Evolutionary conservation across 2,888 invertebrate genomes (phyloP).

Genomic region (Standfussiana lucernea): DNA sequence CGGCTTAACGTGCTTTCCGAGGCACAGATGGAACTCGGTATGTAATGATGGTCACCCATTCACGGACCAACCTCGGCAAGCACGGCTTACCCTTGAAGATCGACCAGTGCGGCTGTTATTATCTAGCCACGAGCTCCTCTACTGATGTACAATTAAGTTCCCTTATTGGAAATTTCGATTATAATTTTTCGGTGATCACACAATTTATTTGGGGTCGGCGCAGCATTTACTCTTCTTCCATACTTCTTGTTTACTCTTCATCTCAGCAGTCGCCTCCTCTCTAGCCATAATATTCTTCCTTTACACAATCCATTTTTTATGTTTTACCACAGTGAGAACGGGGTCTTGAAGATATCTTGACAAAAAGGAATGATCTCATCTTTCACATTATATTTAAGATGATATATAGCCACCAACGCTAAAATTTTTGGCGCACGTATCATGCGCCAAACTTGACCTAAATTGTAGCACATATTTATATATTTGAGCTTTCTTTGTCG

Average conservation of each 20-base stretch:
- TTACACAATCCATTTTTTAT: neutral
- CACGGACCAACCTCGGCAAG: too few relatives aligned
- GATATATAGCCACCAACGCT: conserved; percentile 55
- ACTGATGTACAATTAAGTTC: too few relatives aligned
- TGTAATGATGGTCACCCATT: too few relatives aligned
- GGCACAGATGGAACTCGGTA: too few relatives aligned
- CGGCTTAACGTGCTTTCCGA: too few relatives aligned
- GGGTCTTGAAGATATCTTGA: neutral
- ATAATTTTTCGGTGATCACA: neutral
- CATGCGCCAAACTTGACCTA: conserved; percentile 48
- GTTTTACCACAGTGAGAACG: neutral
- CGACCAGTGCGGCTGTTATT: too few relatives aligned
- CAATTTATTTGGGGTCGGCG: neutral
- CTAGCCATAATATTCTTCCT: neutral
- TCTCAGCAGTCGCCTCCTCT: too few relatives aligned
- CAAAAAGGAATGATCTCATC: conserved; percentile 40
- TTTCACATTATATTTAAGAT: conserved; percentile 39
- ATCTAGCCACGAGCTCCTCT: too few relatives aligned
- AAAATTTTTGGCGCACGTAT: conserved; percentile 43
- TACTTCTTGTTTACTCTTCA: neutral
- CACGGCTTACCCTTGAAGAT: too few relatives aligned
- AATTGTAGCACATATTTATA: conserved; percentile 11
- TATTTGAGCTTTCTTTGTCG: conserved; percentile 36
- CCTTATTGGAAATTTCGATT: too few relatives aligned
- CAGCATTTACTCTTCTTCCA: neutral